These are phyloP conservation scores for Galendromus occidentalis DNA, from an alignment of 1,140 invertebrate genomes.

Conservation along the genomic window DNA sequence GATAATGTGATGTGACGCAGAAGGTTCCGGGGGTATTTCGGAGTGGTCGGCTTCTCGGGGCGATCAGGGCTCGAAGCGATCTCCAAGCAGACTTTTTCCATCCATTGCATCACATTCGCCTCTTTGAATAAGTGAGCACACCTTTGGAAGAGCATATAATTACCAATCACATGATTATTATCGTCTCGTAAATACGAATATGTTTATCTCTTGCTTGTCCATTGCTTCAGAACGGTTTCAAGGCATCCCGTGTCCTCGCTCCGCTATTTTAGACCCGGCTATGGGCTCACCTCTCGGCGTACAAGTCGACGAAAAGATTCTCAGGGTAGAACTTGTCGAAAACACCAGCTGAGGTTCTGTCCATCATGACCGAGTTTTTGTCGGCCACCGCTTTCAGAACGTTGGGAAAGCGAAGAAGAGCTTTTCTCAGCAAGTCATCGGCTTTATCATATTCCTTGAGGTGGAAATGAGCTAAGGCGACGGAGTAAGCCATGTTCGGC, in stretches of 20 bases:
- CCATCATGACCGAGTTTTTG: slow-evolving; percentile 8
- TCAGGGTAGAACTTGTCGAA: not conserved
- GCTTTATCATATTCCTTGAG: not conserved
- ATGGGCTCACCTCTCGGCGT: not conserved
- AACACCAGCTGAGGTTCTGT: not conserved
- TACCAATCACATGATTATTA: too few relatives aligned
- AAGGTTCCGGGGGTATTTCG: not conserved
- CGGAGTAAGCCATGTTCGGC: not conserved
- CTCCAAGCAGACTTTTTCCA: not conserved
- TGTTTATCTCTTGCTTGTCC: too few relatives aligned
- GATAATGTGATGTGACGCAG: not conserved
- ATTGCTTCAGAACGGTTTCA: too few relatives aligned
- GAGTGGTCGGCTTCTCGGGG: too few relatives aligned
- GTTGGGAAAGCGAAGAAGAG: not conserved
- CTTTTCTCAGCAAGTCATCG: not conserved
- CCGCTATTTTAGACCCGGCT: too few relatives aligned
- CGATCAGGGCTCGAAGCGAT: too few relatives aligned
- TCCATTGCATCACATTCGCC: not conserved
- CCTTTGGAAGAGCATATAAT: too few relatives aligned
- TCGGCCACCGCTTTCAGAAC: not conserved
- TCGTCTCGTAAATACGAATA: too few relatives aligned
- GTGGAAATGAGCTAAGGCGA: not conserved
- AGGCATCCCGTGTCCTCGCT: too few relatives aligned
- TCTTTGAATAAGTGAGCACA: not conserved
- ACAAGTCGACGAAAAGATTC: not conserved